Evolutionary conservation across 2,113 vertebrate genomes (phyloP).

Genomic region (Cyphomyrus discorhynchus): DNA sequence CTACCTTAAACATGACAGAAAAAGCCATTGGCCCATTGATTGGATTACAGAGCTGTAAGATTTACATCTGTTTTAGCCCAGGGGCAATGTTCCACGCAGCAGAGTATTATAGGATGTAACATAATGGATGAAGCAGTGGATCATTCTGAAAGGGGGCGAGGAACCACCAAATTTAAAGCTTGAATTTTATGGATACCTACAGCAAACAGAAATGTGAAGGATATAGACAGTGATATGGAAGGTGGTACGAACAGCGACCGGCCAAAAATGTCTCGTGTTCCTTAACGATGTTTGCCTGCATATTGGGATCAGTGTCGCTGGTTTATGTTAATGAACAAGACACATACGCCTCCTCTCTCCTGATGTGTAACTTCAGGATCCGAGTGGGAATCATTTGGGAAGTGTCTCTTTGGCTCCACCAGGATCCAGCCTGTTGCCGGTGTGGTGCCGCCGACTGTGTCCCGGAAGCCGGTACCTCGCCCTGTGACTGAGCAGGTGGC

Average conservation of each 20-base stretch:
- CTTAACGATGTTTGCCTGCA: background rate
- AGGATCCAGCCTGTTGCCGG: background rate
- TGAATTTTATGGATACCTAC: background rate
- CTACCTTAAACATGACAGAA: background rate
- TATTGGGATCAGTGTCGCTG: background rate
- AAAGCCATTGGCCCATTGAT: background rate
- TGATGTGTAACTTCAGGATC: background rate
- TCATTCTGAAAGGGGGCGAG: background rate
- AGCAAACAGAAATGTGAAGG: background rate
- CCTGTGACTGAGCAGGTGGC: background rate
- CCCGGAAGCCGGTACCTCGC: background rate
- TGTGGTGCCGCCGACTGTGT: background rate
- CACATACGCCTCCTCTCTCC: background rate
- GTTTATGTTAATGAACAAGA: background rate
- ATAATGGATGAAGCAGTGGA: background rate
- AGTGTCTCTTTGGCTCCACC: background rate
- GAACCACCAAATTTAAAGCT: background rate
- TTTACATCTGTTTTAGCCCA: background rate
- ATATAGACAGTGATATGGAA: background rate
- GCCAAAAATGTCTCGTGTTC: background rate
- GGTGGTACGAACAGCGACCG: background rate
- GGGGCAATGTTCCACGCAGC: background rate
- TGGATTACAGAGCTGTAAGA: background rate
- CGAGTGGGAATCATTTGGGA: background rate
- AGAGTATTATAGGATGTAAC: background rate